phyloP scores from a whole-genome alignment of 2,113 vertebrate genomes.

The Propithecus coquereli region DNA sequence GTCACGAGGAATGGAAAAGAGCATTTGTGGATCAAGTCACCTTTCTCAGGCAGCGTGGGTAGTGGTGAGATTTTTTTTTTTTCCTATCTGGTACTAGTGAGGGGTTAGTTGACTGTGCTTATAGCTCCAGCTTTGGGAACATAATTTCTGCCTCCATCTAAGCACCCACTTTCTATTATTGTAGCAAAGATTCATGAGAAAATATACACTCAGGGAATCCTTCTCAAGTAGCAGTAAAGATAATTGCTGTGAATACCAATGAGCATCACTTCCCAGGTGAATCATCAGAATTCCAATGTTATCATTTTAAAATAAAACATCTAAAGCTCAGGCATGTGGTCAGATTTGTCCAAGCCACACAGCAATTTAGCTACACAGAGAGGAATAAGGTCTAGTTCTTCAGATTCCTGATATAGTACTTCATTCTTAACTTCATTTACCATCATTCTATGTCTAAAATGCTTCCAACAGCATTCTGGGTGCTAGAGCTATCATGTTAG shows the following conservation, averaged over 20 bases:
- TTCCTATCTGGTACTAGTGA: not conserved
- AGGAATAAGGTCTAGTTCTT: not conserved
- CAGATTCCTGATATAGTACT: not conserved
- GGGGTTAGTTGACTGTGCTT: not conserved
- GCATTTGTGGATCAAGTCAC: not conserved
- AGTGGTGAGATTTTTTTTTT: not conserved
- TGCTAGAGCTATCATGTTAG: not conserved
- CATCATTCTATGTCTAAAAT: not conserved
- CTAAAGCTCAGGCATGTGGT: not conserved
- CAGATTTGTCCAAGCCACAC: not conserved
- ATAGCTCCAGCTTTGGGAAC: not conserved
- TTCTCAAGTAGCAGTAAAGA: not conserved
- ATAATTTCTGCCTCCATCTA: not conserved
- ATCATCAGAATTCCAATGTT: not conserved
- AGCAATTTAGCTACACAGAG: not conserved
- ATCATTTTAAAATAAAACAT: not conserved
- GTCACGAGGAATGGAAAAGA: constrained; percentile 5
- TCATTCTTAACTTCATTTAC: not conserved
- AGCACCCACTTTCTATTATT: not conserved
- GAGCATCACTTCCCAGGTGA: not conserved
- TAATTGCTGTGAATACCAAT: not conserved
- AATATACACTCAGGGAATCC: not conserved
- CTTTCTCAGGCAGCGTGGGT: not conserved
- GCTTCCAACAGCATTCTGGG: not conserved
- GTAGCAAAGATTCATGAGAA: not conserved